Base-by-base conservation (phyloP, 2,797 vertebrate genomes). In the Echeneis naucrates region DNA sequence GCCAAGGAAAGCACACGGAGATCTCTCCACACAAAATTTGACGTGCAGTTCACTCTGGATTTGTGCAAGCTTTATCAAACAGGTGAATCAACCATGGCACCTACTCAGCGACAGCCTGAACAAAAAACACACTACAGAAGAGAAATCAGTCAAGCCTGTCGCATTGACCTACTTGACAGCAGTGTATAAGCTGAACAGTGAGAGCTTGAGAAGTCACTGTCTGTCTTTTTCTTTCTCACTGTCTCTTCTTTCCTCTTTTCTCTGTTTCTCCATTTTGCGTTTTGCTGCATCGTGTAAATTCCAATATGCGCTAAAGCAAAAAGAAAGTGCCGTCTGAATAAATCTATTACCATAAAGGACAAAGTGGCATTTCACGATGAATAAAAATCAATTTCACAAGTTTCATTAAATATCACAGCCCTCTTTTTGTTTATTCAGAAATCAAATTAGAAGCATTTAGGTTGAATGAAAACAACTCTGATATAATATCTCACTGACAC, bases 111-210 rank as follows among this genome's bases (percentile, higher is more conserved):
- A 63, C 60, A 68, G 84, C 68, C 81, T 32, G 80, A 81, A 82
- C 77, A 83, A 84, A 24, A 84, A 24, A 83, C 81, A 76, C 74
- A 65, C 67, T 23, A 79, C 68, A 78, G 86, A 82, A 26, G 68
- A 77, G 77, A 62, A 88, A 79, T 83, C 89, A 89, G 85, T 90
- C 82, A 84, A 84, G 87, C 88, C 83, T 87, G 86, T 86, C 75
- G 69, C 77, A 59, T 70, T 91, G 92, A 92, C 91, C 91, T 92
- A 92, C 87, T 91, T 91, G 90, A 88, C 84, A 68, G 80, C 32
- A 60, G 71, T 63, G 77, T 77, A 77, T 80, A 74, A 81, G 76
- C 72, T 16, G 48, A 87, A 70, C 77, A 64, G 72, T 44, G 74
- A 78, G 81, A 80, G 82, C 80, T 56, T 10, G 52, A 72, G 69